Evolutionary conservation across 2,113 vertebrate genomes (phyloP).

Genomic region (Paramormyrops kingsleyae): DNA sequence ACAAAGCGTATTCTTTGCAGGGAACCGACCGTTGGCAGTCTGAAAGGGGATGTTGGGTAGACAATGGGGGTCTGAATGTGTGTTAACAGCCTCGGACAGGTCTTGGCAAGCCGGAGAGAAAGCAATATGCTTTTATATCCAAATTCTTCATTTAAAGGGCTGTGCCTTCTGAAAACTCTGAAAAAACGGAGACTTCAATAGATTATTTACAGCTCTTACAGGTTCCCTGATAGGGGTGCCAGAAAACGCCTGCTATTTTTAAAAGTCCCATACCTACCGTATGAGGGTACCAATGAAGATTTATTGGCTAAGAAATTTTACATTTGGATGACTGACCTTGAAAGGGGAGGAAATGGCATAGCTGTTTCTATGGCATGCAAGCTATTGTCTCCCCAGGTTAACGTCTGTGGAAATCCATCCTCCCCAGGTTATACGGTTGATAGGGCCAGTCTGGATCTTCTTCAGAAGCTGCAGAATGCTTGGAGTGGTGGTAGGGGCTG

Average conservation of each 20-base stretch:
- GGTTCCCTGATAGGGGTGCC: slow-evolving; percentile 36
- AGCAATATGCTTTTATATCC: slow-evolving; percentile 12
- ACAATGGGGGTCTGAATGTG: neutral
- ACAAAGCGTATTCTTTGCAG: neutral
- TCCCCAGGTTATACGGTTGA: neutral
- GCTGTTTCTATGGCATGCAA: slow-evolving; percentile 15
- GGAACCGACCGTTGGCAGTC: neutral
- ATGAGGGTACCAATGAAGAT: slow-evolving; percentile 32
- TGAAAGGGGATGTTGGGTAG: slow-evolving; percentile 7
- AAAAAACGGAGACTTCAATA: slow-evolving; percentile 21
- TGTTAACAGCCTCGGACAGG: slow-evolving; percentile 8
- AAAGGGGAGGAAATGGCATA: slow-evolving; percentile 22
- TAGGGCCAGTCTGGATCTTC: neutral
- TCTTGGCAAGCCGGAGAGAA: neutral
- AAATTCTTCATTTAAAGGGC: slow-evolving; percentile 21
- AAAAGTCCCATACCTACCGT: slow-evolving; percentile 45
- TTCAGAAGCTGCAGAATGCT: neutral
- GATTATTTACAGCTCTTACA: slow-evolving; percentile 39
- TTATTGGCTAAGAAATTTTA: slow-evolving; percentile 31
- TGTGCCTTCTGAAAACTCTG: slow-evolving; percentile 24
- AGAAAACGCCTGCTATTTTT: slow-evolving; percentile 44
- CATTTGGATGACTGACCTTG: slow-evolving; percentile 29
- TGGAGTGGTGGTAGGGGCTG: neutral
- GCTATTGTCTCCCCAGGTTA: neutral
- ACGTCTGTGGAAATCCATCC: neutral